Conservation (phyloP, 2,888 invertebrate species). For the Helleia helle region DNA sequence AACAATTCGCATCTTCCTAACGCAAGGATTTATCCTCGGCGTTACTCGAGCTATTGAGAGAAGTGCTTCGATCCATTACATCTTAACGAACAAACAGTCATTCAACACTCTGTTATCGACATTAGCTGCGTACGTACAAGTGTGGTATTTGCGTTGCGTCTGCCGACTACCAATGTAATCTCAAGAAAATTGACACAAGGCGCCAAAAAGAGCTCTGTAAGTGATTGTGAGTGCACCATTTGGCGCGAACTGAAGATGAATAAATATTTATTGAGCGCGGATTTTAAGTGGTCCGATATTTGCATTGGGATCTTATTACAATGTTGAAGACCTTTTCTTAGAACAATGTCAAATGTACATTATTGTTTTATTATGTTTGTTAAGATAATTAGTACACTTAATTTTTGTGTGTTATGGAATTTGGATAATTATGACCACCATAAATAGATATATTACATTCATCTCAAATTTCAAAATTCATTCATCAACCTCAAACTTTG, state of each 20-base stretch:
- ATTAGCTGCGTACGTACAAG: conserved; percentile 31
- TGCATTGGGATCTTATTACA: conserved; percentile 17
- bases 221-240: conserved; percentile 46
- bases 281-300: conserved; percentile 36
- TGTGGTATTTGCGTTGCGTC: conserved; percentile 24
- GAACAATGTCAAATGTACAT: not conserved
- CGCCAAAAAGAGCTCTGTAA: conserved; percentile 49
- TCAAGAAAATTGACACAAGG: conserved; percentile 60
- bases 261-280: conserved; percentile 50
- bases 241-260: conserved; percentile 39
- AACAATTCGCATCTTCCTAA: not conserved
- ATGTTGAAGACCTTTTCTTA: not conserved
- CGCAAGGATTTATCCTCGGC: not conserved
- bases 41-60: conserved; percentile 48
- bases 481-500: too few relatives aligned
- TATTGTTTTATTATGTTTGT: too few relatives aligned
- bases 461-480: too few relatives aligned
- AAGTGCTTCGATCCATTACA: conserved; percentile 61
- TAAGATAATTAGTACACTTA: too few relatives aligned
- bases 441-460: too few relatives aligned
- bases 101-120: conserved; percentile 37
- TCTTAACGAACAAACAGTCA: conserved; percentile 46
- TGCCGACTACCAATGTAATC: conserved; percentile 39
- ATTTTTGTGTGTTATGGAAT: too few relatives aligned
- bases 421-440: too few relatives aligned